These are phyloP conservation scores for Acrocephalus kingi DNA, from an alignment of 2,113 vertebrate species.

Conservation along the genomic window DNA sequence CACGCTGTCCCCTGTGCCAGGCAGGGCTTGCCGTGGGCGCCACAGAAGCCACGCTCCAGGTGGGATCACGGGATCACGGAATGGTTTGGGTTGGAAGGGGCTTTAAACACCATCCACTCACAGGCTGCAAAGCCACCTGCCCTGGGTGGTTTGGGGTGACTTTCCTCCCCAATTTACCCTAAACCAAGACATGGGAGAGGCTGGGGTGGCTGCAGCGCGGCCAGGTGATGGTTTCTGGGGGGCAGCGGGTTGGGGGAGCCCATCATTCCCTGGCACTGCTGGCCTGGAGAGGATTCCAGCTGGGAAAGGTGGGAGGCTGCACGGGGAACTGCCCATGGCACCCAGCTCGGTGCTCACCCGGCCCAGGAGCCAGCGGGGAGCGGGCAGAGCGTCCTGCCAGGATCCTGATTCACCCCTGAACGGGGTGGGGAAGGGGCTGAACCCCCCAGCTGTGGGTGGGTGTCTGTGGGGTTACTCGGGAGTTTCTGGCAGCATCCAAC, in stretches of 20 bases:
- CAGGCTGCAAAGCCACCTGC: not conserved
- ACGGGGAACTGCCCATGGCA: fast-evolving
- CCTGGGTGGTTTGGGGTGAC: no score
- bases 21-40: not conserved
- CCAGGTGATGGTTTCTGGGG: fast-evolving
- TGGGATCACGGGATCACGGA: not conserved
- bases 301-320: not conserved
- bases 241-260: fast-evolving
- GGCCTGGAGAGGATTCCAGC: not conserved
- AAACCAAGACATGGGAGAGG: no score
- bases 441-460: fast-evolving
- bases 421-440: not conserved
- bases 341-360: not conserved
- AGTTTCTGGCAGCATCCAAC: not conserved
- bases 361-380: fast-evolving
- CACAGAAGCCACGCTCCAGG: not conserved
- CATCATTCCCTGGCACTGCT: not conserved
- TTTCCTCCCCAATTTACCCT: no score
- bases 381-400: fast-evolving
- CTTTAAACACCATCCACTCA: fast-evolving
- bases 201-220: fast-evolving
- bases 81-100: not conserved
- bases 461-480: no score
- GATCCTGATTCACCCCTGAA: not conserved
- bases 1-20: not conserved